Percentiles rank a stretch among this genome's conserved stretches.
These are phyloP conservation scores for Carassius auratus DNA, from an alignment of 2,113 vertebrate species.

Conservation along the genomic window DNA sequence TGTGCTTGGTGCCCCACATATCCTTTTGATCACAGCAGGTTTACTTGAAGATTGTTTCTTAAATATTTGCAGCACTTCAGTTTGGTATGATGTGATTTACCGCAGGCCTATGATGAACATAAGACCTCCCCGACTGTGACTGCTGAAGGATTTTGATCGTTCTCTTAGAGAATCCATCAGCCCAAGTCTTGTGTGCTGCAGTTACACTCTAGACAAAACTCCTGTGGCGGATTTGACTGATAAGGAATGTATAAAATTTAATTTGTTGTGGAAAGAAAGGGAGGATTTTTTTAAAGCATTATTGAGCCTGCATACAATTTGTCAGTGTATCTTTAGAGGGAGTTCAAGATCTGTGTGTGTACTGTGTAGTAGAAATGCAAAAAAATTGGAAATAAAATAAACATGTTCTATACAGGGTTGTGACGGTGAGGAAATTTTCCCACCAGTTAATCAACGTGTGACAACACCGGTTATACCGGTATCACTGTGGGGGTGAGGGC, in stretches of 20 bases:
- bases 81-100: slow-evolving; percentile 4
- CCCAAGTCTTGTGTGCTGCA: neutral
- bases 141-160: neutral
- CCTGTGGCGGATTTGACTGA: neutral
- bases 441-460: no score
- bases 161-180: neutral
- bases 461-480: no score
- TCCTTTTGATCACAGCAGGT: slow-evolving; percentile 33
- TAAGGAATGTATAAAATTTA: neutral
- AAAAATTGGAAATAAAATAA: no score
- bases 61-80: neutral
- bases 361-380: no score
- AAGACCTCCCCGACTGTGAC: neutral
- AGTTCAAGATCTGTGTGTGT: no score
- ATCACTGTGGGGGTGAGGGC: no score
- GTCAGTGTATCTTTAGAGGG: neutral
- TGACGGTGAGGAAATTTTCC: no score
- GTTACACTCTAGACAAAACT: neutral
- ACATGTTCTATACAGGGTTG: no score
- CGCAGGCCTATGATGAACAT: neutral
- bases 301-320: neutral
- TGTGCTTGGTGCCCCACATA: neutral
- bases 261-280: neutral
- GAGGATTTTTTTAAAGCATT: neutral
- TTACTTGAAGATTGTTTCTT: slow-evolving; percentile 6